Percentiles rank a stretch among this genome's conserved stretches.
Evolutionary conservation across 2,113 vertebrate genomes (phyloP).

Genomic region (Muscicapa adusta): DNA sequence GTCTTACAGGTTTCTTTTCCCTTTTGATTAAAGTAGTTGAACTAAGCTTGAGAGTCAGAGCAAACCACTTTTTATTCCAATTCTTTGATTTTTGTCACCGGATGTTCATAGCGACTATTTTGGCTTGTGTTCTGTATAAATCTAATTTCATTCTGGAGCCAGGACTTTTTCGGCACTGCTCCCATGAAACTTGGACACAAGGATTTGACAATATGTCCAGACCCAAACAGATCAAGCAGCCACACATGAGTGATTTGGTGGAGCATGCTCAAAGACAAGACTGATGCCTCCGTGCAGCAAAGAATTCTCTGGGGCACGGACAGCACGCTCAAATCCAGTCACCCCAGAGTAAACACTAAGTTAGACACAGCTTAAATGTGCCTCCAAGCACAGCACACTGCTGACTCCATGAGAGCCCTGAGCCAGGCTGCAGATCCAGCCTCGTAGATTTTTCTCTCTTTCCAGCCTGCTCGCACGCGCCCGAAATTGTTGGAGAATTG

Average conservation of each 20-base stretch:
- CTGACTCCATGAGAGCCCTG: slow-evolving; percentile 42
- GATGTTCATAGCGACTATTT: slow-evolving; percentile 26
- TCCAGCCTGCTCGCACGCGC: rapidly evolving
- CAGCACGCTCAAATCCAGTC: slow-evolving; percentile 52
- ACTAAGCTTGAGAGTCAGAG: slow-evolving; percentile 22
- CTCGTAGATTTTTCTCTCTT: slow-evolving; percentile 31
- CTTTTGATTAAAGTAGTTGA: slow-evolving; percentile 33
- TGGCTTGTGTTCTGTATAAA: slow-evolving; percentile 62
- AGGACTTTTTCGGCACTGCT: slow-evolving; percentile 70
- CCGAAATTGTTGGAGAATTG: rapidly evolving
- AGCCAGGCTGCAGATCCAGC: slow-evolving; percentile 57
- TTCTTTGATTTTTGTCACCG: slow-evolving; percentile 66
- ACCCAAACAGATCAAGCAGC: slow-evolving; percentile 69
- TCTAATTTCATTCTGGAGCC: slow-evolving; percentile 66
- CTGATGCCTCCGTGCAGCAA: slow-evolving; percentile 45
- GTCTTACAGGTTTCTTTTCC: not conserved
- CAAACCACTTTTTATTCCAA: slow-evolving; percentile 1
- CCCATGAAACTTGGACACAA: slow-evolving; percentile 65
- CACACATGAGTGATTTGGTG: slow-evolving; percentile 55
- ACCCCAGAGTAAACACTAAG: slow-evolving; percentile 71
- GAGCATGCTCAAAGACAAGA: slow-evolving; percentile 68
- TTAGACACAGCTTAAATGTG: slow-evolving; percentile 56
- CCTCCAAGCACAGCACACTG: slow-evolving; percentile 31
- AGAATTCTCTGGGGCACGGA: slow-evolving; percentile 58
- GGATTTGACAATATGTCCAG: slow-evolving; percentile 65